Evolutionary conservation across 2,113 vertebrate genomes (phyloP).

Genomic region (Morone chrysops): DNA sequence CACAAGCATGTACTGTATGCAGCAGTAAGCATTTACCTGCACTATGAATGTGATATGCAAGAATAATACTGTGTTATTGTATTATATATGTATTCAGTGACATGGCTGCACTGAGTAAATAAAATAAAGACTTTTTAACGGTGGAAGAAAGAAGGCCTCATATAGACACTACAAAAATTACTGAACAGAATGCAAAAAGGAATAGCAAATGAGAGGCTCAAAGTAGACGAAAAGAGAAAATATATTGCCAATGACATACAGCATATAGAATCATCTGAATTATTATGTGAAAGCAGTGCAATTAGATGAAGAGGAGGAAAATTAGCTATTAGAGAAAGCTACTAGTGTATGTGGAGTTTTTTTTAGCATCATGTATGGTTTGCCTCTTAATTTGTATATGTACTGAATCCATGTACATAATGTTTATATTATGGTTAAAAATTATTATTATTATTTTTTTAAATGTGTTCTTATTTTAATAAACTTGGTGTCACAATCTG

Average conservation of each 20-base stretch:
- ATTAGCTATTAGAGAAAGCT: too few relatives aligned
- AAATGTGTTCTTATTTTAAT: too few relatives aligned
- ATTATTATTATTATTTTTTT: too few relatives aligned
- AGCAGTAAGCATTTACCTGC: constrained; percentile 30
- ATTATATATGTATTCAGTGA: not conserved
- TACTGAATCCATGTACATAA: not conserved
- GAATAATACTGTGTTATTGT: constrained; percentile 1
- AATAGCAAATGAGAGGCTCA: not conserved
- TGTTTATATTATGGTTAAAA: not conserved
- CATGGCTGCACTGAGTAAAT: constrained; percentile 8
- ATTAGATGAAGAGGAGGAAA: too few relatives aligned
- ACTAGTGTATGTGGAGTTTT: not conserved
- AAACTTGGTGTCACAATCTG: too few relatives aligned
- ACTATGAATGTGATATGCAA: constrained; percentile 42
- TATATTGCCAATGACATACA: not conserved
- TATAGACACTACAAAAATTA: not conserved
- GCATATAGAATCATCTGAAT: not conserved
- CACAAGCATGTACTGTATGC: constrained; percentile 28
- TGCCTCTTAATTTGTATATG: not conserved
- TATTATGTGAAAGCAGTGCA: not conserved
- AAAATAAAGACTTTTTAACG: constrained; percentile 22
- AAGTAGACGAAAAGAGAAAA: not conserved
- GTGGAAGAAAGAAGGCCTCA: not conserved
- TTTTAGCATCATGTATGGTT: not conserved
- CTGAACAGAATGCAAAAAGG: not conserved